These are phyloP conservation scores for Cotesia typhae DNA, from an alignment of 1,140 invertebrate species.

Conservation along the genomic window DNA sequence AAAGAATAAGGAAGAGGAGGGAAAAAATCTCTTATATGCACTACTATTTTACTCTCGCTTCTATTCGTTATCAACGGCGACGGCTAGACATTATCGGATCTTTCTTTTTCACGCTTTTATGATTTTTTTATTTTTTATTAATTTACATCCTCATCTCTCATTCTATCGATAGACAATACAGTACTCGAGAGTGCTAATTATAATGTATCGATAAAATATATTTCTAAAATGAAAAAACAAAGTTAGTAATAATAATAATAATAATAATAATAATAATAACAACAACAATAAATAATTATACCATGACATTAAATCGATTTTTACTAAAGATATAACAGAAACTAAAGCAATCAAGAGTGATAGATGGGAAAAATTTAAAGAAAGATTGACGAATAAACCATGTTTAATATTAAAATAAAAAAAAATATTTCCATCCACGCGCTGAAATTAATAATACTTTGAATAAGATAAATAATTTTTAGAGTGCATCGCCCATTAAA, in stretches of 20 bases:
- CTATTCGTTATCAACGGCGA: background rate
- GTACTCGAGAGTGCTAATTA: too few relatives aligned
- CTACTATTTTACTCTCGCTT: constrained; percentile 11
- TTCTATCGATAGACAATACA: background rate
- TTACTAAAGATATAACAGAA: constrained; percentile 2
- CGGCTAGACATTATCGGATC: constrained; percentile 14
- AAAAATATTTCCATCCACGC: constrained; percentile 2
- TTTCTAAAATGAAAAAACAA: too few relatives aligned
- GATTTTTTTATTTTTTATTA: constrained; percentile 8
- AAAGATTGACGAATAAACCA: constrained; percentile 13
- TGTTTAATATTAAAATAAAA: constrained; percentile 3
- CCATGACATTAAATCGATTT: background rate
- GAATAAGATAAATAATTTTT: constrained; percentile 1
- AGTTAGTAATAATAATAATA: background rate
- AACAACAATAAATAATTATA: background rate
- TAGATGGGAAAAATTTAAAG: constrained; percentile 25
- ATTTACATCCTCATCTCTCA: constrained; percentile 3
- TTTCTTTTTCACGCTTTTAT: constrained; percentile 14
- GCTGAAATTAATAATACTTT: constrained; percentile 2
- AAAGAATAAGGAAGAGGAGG: background rate
- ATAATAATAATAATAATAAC: background rate
- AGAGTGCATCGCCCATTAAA: background rate
- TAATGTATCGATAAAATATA: too few relatives aligned
- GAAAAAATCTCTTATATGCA: background rate
- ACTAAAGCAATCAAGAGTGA: background rate